These are phyloP conservation scores for Podiceps cristatus DNA, from an alignment of 2,113 vertebrate genomes.

Conservation along the genomic window DNA sequence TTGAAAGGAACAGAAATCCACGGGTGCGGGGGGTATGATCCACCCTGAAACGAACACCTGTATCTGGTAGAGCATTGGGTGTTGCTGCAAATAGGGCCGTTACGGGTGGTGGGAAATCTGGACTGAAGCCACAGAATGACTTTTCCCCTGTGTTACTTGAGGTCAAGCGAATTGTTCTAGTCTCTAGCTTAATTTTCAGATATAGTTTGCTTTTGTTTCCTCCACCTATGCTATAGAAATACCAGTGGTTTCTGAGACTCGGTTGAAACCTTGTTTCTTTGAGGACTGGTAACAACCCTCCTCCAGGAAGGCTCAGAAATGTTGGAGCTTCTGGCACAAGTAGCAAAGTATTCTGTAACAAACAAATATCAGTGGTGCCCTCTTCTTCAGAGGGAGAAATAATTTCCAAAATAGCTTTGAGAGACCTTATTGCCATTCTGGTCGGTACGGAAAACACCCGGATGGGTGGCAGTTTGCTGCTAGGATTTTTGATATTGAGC, in stretches of 20 bases:
- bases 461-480: background rate
- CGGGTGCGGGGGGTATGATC: background rate
- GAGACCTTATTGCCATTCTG: rapidly evolving
- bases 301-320: background rate
- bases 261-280: background rate
- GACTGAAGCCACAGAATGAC: background rate
- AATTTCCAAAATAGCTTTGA: background rate
- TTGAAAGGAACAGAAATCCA: constrained; percentile 13
- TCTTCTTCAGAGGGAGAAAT: background rate
- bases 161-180: background rate
- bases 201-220: background rate
- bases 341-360: background rate
- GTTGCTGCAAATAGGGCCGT: background rate
- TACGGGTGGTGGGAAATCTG: background rate
- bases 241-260: background rate
- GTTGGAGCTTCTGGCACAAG: background rate
- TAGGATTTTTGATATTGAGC: background rate
- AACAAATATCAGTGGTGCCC: background rate
- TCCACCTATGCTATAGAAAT: background rate
- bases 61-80: background rate
- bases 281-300: background rate
- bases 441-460: background rate
- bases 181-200: background rate
- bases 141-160: background rate
- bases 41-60: background rate